Evolutionary conservation across 1,140 invertebrate genomes (phyloP), one percentile per base, ranked within the genome.

Genomic region (Drosophila bipectinata): DNA sequence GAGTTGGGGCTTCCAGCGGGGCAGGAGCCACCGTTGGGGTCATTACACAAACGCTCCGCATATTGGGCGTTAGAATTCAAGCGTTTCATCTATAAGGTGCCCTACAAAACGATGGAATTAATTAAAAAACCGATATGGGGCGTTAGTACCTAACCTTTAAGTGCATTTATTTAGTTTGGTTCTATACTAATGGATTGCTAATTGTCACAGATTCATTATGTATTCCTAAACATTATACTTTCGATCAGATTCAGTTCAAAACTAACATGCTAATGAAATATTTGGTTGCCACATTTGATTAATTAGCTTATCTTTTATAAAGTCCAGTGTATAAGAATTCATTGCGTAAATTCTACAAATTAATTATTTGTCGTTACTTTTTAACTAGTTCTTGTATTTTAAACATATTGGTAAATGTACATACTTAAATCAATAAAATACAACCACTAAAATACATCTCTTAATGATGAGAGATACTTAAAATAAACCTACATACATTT

Each of bases 1-100:
- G 71, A 71, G 77, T 3, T 44, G 49, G 59, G 59, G 18, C 15
- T 47, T 21, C 15, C 15, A 18, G 44, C 1, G 44, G 41, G 41
- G 41, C 15, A 15, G n/a, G 14, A n/a, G 14, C 15, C 10, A 5
- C 6, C 6, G 26, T 15, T 14, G 41, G 41, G 41, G 41, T 44
- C 41, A 44, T 18, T 18, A 15, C 14, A 5, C n/a, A 44, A 44
- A 14, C 41, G 41, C 14, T 5, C 14, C 15, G 14, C 6, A 18
- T 18, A 44, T 18, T 44, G 41, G 41, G 41, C 39, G 39, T 41
- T 41, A 41, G 3, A 41, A 14, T 14, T 41, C 39, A 15, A 14
- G 39, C 39, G 10, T 41, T 41, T 4, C 4, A 41, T 14, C 39
- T 14, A 14, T 15, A 14, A 9, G 41, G 14, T 15, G 10, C 34